These are phyloP conservation scores for Limnephilus lunatus DNA, from an alignment of 2,888 invertebrate genomes.

Conservation along the genomic window DNA sequence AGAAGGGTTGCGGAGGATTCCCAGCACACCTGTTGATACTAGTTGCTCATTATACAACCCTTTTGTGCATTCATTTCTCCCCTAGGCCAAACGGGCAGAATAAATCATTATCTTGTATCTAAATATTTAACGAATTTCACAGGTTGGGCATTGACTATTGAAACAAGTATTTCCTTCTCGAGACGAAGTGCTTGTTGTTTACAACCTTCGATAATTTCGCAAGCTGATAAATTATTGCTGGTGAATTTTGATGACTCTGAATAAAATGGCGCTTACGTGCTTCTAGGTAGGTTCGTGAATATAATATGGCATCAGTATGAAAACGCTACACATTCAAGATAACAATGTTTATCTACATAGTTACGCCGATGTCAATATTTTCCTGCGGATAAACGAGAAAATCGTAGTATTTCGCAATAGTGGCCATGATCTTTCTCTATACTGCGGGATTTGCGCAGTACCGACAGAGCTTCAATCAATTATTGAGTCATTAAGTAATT, in stretches of 20 bases:
- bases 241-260: neutral
- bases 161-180: neutral
- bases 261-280: neutral
- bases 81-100: neutral
- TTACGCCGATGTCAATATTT: constrained; percentile 30
- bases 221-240: neutral
- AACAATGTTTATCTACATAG: constrained; percentile 13
- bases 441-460: neutral
- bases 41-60: constrained; percentile 46
- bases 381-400: neutral
- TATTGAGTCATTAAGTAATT: neutral
- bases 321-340: constrained; percentile 5
- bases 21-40: constrained; percentile 54
- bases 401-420: constrained; percentile 16
- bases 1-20: constrained; percentile 12
- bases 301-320: neutral
- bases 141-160: neutral
- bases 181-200: neutral
- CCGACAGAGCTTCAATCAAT: neutral
- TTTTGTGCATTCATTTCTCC: constrained; percentile 8
- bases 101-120: neutral
- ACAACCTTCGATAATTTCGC: neutral
- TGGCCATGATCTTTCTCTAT: constrained; percentile 13
- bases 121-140: too few species aligned
- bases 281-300: neutral